Evolutionary conservation across 2,888 invertebrate genomes (phyloP), one percentile per base, ranked within the genome.

Genomic region (Notodonta ziczac): DNA sequence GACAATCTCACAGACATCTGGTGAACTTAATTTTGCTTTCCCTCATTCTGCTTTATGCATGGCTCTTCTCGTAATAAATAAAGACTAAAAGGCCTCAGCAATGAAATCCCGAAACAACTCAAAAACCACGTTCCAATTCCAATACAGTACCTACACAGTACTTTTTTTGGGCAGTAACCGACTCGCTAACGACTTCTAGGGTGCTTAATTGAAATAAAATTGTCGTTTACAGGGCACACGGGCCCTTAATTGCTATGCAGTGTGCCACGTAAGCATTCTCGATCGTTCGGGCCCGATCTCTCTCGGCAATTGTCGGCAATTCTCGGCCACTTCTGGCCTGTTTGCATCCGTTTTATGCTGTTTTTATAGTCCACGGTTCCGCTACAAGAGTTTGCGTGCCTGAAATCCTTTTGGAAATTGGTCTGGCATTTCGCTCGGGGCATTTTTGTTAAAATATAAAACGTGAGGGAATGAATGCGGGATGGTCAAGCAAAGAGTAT

Each of bases 171-270:
- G 69, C 63, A 64, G 32, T 72, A 77, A 75, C 73, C 70, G 68
- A 74, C 67, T 74, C 76, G 65, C 80, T 79, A 81, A 80, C 82
- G 79, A 80, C 78, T 74, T 61, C 70, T 68, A 79, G 74, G 80
- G 76, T 66, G 67, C 78, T 75, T 86, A 86, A 87, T 86, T 84
- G 84, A 84, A 86, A 87, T 81, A 71, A 77, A 84, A 86, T 83
- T 82, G 86, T 85, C 84, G 77, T 81, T 84, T 80, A 80, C 77
- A 78, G 72, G 67, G 70, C 69, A 62, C 69, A 67, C 70, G 64
- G 72, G 79, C 72, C 71, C 73, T 76, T 83, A 84, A 83, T 84
- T 84, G 78, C 82, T 76, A 76, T 81, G 80, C 82, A 83, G 80
- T 80, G 72, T 69, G 73, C 80, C 76, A 74, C 83, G 83, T 81